A percentile compares a stretch with the other conserved stretches of the same genome.
phyloP scores from a whole-genome alignment of 2,113 vertebrate genomes.

The Micronycteris hirsuta region DNA sequence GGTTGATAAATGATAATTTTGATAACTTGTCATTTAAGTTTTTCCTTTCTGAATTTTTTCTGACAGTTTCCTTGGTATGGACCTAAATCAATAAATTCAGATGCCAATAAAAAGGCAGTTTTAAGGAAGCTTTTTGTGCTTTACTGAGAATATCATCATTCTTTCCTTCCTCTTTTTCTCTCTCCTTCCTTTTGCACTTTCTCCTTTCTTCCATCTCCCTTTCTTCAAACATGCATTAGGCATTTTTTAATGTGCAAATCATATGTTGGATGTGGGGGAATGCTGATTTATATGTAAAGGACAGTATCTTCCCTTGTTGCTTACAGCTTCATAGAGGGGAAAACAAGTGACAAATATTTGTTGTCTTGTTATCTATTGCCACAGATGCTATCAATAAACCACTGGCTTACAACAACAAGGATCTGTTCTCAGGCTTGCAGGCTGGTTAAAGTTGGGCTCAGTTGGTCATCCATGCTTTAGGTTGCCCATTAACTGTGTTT shows the following conservation, averaged over 20 bases:
- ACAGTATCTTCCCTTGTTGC: background rate
- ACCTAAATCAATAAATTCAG: background rate
- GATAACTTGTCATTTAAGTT: background rate
- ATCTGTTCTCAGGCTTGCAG: background rate
- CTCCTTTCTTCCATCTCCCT: background rate
- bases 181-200: background rate
- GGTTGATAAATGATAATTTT: background rate
- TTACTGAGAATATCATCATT: background rate
- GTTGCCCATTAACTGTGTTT: background rate
- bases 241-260: background rate
- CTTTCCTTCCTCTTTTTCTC: background rate
- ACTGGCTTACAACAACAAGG: background rate
- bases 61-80: background rate
- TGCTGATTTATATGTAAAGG: background rate
- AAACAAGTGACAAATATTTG: background rate
- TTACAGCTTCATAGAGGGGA: background rate
- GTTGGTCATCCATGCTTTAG: background rate
- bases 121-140: background rate
- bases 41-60: background rate
- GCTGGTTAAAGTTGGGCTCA: background rate
- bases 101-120: background rate
- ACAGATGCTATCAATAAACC: background rate
- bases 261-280: too few species aligned
- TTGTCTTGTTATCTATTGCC: background rate
- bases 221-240: background rate